Evolutionary conservation across 2,113 vertebrate species (phyloP), one percentile per base, ranked within the genome.

Genomic region (Leptosomus discolor): DNA sequence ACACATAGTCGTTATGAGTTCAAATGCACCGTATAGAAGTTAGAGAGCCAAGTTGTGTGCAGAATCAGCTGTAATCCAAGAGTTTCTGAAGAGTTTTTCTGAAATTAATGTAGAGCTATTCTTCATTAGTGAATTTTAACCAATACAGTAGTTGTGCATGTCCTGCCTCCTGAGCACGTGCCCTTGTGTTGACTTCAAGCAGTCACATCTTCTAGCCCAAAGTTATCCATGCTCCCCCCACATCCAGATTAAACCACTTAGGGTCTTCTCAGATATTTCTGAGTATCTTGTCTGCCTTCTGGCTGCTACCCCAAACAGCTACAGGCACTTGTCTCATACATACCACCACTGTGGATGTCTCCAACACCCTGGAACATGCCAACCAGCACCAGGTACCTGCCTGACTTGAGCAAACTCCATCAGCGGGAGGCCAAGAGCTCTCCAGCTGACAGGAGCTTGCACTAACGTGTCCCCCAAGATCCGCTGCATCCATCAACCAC

Each of bases 221-320:
- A 29, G 7, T 17, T n/a, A 13, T 7, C 53, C 12, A 5, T 0
- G 0, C 5, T 5, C 19, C 61, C 8, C 36, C 2, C 9, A 1
- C 5, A 64, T 3, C 24, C 57, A 30, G 23, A 20, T 20, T 11
- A n/a, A 56, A 63, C 15, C 23, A 13, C 12, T 29, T 15, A 0
- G 29, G 5, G 9, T 29, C 75, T 54, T 48, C 23, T 30, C 5
- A n/a, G 57, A 8, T 39, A 20, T 41, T 41, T 54, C 8, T 1
- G 1, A 26, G 43, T 4, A 16, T 20, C 29, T 15, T 16, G 4
- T 20, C 64, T 12, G 8, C 45, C n/a, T 46, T 43, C 53, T 14
- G 6, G 37, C 26, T 60, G 27, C 65, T 27, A 32, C 45, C 19
- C 13, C 61, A 50, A 15, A 4, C 24, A 67, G 24, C 51, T 20